Evolutionary conservation across 2,797 vertebrate genomes (phyloP), one percentile per base, ranked within the genome.

Genomic region (Dallia pectoralis): DNA sequence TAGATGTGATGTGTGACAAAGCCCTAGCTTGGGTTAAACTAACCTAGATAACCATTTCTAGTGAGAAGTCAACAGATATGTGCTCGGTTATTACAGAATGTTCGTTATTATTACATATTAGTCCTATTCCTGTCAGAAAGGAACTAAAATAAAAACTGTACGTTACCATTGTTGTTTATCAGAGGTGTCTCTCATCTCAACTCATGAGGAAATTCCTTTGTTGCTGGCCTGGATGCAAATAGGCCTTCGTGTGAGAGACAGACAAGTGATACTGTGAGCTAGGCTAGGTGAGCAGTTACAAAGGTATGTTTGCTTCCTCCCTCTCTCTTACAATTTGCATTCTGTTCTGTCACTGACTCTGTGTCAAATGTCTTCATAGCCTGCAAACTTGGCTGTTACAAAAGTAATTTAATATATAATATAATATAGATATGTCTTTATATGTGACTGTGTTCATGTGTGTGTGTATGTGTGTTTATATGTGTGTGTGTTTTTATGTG

Each of bases 91-190:
- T 25, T 36, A 59, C n/a, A n/a, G n/a, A n/a, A n/a, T 18, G 22
- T 11, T 15, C n/a, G 22, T 40, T n/a, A 36, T 30, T 18, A 7
- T 16, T 36, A n/a, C 14, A 4, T 19, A 36, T 47, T 71, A 74
- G 64, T 48, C 56, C n/a, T n/a, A 44, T 44, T 44, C 11, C 9
- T 44, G 40, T 51, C 18, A 74, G 2, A 40, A 25, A 22, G 1
- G 72, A 76, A 81, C 65, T 44, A 44, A 49, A 63, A 56, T 32
- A 36, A 81, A 82, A 63, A 3, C 0, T 33, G 29, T 82, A 89
- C 86, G 44, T 89, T 90, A 93, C 92, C 91, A 91, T 93, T 65
- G 75, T 88, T 75, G 79, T 77, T n/a, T 73, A 79, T 74, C 74
- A 14, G 65, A 12, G 65, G 16, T 48, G 14, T 51, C 8, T 1